These are phyloP conservation scores for Synaphobranchus kaupii DNA, from an alignment of 2,797 vertebrate genomes.

Conservation along the genomic window DNA sequence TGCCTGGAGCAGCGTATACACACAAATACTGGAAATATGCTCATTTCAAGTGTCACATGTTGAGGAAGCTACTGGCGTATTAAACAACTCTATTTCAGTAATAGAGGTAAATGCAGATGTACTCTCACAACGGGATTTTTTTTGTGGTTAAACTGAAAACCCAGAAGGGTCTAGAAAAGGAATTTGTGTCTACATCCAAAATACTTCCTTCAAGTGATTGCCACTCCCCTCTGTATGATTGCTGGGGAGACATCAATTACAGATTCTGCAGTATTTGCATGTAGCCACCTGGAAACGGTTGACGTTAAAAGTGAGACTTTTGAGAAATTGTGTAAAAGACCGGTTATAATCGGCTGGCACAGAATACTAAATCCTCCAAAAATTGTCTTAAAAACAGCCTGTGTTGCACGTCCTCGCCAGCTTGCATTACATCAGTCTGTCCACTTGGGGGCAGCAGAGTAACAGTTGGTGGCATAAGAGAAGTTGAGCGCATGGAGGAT, in stretches of 20 bases:
- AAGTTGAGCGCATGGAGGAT: too few relatives aligned
- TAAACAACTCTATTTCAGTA: background rate
- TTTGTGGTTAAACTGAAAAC: background rate
- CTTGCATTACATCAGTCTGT: conserved; percentile 46
- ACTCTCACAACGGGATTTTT: background rate
- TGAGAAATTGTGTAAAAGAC: background rate
- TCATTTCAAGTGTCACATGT: background rate
- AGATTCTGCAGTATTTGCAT: background rate
- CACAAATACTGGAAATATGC: background rate
- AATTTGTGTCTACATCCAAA: background rate
- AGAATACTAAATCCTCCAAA: background rate
- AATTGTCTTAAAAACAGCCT: background rate
- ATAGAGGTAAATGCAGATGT: background rate
- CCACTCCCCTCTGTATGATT: background rate
- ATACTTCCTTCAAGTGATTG: background rate
- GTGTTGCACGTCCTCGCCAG: conserved; percentile 4
- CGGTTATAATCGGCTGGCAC: background rate
- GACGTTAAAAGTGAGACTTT: background rate
- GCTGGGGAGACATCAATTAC: background rate
- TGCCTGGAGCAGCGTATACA: background rate
- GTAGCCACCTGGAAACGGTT: background rate
- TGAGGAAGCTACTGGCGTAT: too few relatives aligned
- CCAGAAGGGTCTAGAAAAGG: background rate
- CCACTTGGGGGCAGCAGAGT: conserved; percentile 63
- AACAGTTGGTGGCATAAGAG: background rate